phyloP scores from a whole-genome alignment of 2,888 invertebrate genomes.

The Megaustenia siamemsis region DNA sequence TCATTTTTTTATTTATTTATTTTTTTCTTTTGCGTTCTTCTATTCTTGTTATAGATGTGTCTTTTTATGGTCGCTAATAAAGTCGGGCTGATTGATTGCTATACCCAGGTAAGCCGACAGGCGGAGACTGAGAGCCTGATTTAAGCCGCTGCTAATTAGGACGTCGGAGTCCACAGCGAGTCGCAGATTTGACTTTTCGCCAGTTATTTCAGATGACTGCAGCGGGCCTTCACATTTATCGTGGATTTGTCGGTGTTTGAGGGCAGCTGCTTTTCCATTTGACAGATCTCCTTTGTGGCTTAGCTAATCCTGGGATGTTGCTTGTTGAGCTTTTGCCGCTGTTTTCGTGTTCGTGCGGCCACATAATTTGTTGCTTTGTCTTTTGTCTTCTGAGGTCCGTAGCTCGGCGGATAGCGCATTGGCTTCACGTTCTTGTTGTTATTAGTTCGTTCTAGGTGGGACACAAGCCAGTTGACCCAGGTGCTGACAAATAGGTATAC shows the following conservation, averaged over 20 bases:
- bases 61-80: not conserved
- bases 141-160: slow-evolving; percentile 41
- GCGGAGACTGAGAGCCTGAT: slow-evolving; percentile 17
- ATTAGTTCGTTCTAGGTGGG: too few relatives aligned
- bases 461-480: too few relatives aligned
- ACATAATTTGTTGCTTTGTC: too few relatives aligned
- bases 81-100: slow-evolving; percentile 33
- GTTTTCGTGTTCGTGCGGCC: not conserved
- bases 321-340: not conserved
- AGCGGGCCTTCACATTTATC: not conserved
- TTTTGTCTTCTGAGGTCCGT: too few relatives aligned
- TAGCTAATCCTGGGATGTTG: not conserved
- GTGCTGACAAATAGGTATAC: too few relatives aligned
- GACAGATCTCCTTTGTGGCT: not conserved
- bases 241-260: slow-evolving; percentile 5
- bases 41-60: not conserved
- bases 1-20: too few relatives aligned
- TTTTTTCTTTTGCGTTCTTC: not conserved
- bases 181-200: slow-evolving; percentile 19
- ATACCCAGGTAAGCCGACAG: slow-evolving; percentile 47
- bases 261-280: not conserved
- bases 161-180: not conserved
- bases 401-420: too few relatives aligned
- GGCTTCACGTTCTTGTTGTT: too few relatives aligned
- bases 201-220: not conserved